Percentiles rank a stretch among this genome's conserved stretches.
phyloP scores from a whole-genome alignment of 2,113 vertebrate species.

The Rousettus leschenaultii region DNA sequence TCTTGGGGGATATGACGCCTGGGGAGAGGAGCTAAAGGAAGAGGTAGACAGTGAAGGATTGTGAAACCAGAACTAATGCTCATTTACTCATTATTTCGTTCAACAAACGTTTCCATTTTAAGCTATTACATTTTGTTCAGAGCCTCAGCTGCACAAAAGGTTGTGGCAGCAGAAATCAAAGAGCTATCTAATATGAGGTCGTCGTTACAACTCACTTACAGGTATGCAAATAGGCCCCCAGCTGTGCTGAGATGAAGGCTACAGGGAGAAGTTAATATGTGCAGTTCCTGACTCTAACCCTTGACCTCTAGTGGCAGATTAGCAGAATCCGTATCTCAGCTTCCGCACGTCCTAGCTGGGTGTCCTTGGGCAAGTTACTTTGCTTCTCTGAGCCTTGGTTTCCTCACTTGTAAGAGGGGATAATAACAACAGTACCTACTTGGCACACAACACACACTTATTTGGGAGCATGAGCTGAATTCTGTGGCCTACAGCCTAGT shows the following conservation, averaged over 20 bases:
- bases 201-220: neutral
- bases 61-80: neutral
- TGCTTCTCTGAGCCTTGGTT: neutral
- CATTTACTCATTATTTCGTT: neutral
- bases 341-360: neutral
- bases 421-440: neutral
- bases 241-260: neutral
- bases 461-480: neutral
- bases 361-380: neutral
- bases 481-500: neutral
- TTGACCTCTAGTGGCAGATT: neutral
- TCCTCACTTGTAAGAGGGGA: neutral
- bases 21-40: neutral
- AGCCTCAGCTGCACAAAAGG: neutral
- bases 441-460: fast-evolving
- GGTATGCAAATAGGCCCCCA: neutral
- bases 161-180: neutral
- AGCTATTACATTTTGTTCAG: neutral
- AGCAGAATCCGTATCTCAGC: neutral
- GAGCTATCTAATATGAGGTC: neutral
- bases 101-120: neutral
- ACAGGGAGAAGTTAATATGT: neutral
- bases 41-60: neutral
- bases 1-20: neutral
- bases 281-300: neutral